Percentiles rank a stretch among this genome's conserved stretches.
Evolutionary conservation across 2,888 invertebrate species (phyloP).

Genomic region (Limnephilus marmoratus): DNA sequence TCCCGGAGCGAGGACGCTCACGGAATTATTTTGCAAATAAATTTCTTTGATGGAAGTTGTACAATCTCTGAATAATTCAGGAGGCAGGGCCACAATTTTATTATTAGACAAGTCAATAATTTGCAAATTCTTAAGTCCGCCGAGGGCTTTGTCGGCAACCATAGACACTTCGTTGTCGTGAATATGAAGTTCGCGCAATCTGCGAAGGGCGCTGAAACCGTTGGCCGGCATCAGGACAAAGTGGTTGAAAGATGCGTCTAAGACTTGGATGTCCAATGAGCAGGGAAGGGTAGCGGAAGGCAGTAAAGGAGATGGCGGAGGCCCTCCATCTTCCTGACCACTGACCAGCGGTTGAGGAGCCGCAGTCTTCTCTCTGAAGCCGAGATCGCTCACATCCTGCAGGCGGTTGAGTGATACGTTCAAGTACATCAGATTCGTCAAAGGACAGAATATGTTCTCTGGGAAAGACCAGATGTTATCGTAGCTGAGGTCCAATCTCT

Average conservation of each 20-base stretch:
- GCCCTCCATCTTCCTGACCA: slow-evolving; percentile 75
- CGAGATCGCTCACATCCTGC: slow-evolving; percentile 91
- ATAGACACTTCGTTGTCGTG: slow-evolving; percentile 93
- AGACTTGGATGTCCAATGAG: slow-evolving; percentile 87
- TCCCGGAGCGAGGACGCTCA: slow-evolving; percentile 90
- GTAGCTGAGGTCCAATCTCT: slow-evolving; percentile 89
- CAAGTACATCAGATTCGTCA: slow-evolving; percentile 86
- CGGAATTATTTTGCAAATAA: slow-evolving; percentile 93
- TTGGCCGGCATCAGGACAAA: slow-evolving; percentile 89
- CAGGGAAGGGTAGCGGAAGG: slow-evolving; percentile 78
- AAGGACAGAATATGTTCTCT: slow-evolving; percentile 89
- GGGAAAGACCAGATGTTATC: slow-evolving; percentile 95
- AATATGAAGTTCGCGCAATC: slow-evolving; percentile 88
- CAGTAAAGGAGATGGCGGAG: slow-evolving; percentile 71
- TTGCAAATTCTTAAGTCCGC: slow-evolving; percentile 88
- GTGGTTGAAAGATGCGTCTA: slow-evolving; percentile 91
- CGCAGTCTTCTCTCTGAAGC: slow-evolving; percentile 84
- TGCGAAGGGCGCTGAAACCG: slow-evolving; percentile 88
- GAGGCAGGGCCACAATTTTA: slow-evolving; percentile 91
- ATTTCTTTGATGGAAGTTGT: slow-evolving; percentile 90
- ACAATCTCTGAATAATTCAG: slow-evolving; percentile 89
- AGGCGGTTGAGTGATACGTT: slow-evolving; percentile 93
- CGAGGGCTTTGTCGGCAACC: slow-evolving; percentile 90
- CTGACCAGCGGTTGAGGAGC: slow-evolving; percentile 82
- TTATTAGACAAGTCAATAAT: slow-evolving; percentile 94